A percentile compares a stretch with the other conserved stretches of the same genome.
These are phyloP conservation scores for Agrochola lota DNA, from an alignment of 2,888 invertebrate species.

Conservation along the genomic window DNA sequence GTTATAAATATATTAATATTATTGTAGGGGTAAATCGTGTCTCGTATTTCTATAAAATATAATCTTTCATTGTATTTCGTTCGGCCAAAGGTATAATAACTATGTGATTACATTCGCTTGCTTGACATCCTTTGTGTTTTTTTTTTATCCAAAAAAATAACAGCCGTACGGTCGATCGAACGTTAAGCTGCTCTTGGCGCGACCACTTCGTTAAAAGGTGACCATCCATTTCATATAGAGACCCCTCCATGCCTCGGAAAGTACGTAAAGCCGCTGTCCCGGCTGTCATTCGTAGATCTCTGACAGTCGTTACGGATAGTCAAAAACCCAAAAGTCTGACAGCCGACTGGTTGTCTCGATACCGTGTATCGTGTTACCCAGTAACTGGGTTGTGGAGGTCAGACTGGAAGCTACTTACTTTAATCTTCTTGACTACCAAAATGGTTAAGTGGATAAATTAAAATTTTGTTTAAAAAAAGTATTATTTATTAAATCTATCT, in stretches of 20 bases:
- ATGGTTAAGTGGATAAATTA: too few species aligned
- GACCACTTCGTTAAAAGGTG: background rate
- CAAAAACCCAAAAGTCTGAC: background rate
- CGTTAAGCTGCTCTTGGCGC: background rate
- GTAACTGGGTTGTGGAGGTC: background rate
- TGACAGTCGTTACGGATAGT: background rate
- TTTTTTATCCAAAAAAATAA: background rate
- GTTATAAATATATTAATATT: constrained; percentile 7
- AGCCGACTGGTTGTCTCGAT: too few species aligned
- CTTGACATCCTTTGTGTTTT: constrained; percentile 8
- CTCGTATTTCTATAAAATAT: constrained; percentile 9
- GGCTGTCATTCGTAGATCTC: background rate
- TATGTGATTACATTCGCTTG: constrained; percentile 39
- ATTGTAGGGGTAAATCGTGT: constrained; percentile 18
- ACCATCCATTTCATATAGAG: background rate
- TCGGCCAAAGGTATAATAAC: constrained; percentile 28
- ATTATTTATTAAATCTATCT: too few species aligned
- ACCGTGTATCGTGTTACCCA: background rate
- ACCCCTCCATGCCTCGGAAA: background rate
- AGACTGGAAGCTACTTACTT: too few species aligned
- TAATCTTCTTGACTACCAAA: too few species aligned
- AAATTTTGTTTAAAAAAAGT: too few species aligned
- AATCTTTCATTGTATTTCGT: constrained; percentile 23
- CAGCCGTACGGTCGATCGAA: background rate
- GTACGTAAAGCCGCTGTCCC: background rate